phyloP scores from a whole-genome alignment of 2,888 invertebrate genomes.

The Andrena marginata region DNA sequence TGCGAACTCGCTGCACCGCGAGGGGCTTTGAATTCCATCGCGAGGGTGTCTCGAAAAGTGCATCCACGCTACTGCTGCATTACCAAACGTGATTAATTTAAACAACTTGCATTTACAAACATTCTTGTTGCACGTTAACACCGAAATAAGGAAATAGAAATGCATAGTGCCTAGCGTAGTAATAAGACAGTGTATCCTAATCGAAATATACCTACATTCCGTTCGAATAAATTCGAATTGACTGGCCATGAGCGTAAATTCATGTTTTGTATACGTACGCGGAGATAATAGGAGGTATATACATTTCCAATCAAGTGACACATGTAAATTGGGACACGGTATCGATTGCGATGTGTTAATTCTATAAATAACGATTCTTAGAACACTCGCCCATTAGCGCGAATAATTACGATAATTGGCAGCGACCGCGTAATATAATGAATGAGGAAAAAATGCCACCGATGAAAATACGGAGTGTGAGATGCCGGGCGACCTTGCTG shows the following conservation, averaged over 20 bases:
- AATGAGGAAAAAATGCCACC: conserved; percentile 5
- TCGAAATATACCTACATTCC: too few species aligned
- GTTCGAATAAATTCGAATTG: too few species aligned
- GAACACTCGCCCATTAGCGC: background rate
- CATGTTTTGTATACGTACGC: too few species aligned
- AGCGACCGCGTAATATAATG: background rate
- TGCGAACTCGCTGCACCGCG: background rate
- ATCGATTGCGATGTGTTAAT: conserved; percentile 18
- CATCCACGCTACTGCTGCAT: background rate
- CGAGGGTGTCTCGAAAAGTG: background rate
- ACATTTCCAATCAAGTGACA: conserved; percentile 7
- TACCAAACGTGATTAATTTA: background rate
- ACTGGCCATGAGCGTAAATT: too few species aligned
- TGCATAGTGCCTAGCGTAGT: background rate
- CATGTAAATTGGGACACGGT: background rate
- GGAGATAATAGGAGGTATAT: background rate
- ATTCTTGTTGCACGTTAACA: background rate
- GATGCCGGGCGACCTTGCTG: conserved; percentile 43
- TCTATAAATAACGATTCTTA: conserved; percentile 2
- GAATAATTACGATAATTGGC: conserved; percentile 46
- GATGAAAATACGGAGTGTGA: conserved; percentile 39
- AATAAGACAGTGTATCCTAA: too few species aligned
- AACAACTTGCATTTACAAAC: background rate
- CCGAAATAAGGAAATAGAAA: background rate
- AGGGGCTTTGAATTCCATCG: too few species aligned